Conservation (phyloP, 2,888 invertebrate species). For the Leptinotarsa haldemani region DNA sequence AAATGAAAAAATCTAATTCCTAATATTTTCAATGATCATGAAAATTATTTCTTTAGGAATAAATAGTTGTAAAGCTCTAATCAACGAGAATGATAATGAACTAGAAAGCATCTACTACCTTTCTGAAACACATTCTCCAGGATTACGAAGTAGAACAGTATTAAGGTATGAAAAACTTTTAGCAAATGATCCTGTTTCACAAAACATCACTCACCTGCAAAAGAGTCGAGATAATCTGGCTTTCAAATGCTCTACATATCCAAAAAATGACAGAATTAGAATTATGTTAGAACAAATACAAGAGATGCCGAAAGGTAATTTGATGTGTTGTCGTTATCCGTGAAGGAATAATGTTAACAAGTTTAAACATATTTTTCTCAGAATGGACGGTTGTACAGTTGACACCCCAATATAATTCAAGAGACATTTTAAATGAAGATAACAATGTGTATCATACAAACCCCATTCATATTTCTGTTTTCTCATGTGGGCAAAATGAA, state of each 20-base stretch:
- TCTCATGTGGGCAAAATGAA: conserved; percentile 58
- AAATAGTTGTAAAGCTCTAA: conserved; percentile 52
- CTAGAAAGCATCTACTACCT: conserved; percentile 58
- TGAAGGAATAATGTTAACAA: background rate
- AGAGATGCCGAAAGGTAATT: conserved; percentile 62
- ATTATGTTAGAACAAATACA: conserved; percentile 54
- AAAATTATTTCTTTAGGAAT: conserved; percentile 48
- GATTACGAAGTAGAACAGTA: conserved; percentile 56
- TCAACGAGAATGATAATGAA: conserved; percentile 53
- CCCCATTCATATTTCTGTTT: conserved; percentile 58
- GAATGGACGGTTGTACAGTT: conserved; percentile 75
- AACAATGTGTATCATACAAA: conserved; percentile 52
- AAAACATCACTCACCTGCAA: conserved; percentile 39
- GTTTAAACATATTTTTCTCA: conserved; percentile 56
- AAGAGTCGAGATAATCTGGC: conserved; percentile 53
- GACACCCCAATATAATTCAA: conserved; percentile 62
- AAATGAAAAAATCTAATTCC: background rate
- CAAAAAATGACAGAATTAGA: conserved; percentile 47
- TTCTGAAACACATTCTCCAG: conserved; percentile 60
- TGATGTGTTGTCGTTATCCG: background rate
- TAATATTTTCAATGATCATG: conserved; percentile 3
- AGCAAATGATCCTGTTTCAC: conserved; percentile 35
- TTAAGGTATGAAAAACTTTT: conserved; percentile 54
- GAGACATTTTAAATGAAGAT: conserved; percentile 53
- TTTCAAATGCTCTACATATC: conserved; percentile 51